phyloP scores from a whole-genome alignment of 2,113 vertebrate genomes.

The Platysteira castanea region DNA sequence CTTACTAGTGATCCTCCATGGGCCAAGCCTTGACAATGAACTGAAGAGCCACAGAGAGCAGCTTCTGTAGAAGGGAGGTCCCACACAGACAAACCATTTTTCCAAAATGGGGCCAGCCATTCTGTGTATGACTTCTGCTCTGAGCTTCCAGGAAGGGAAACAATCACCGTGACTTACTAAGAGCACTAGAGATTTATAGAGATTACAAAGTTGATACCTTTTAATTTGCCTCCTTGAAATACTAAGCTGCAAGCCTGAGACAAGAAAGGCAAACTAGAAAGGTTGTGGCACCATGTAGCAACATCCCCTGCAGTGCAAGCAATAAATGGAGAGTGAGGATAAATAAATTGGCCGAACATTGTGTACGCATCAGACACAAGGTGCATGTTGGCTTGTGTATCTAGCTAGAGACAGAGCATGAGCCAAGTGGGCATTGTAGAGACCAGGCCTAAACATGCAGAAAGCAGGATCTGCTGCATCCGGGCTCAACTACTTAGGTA shows the following conservation, averaged over 20 bases:
- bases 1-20: neutral
- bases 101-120: neutral
- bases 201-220: neutral
- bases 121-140: neutral
- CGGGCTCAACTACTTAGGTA: neutral
- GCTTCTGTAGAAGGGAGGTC: neutral
- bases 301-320: neutral
- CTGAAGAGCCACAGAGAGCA: neutral
- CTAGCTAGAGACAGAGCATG: neutral
- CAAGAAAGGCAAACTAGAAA: neutral
- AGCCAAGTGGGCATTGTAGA: neutral
- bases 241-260: neutral
- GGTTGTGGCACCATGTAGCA: neutral
- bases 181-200: fast-evolving
- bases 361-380: neutral
- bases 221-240: neutral
- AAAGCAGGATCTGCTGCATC: neutral
- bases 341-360: neutral
- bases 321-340: neutral
- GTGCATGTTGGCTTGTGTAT: neutral
- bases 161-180: neutral
- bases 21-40: neutral
- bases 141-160: neutral
- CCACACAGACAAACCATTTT: neutral
- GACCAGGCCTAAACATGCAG: neutral